A percentile compares a stretch with the other conserved stretches of the same genome.
Conservation (phyloP, 2,113 vertebrate species). For the Lethenteron reissneri region DNA sequence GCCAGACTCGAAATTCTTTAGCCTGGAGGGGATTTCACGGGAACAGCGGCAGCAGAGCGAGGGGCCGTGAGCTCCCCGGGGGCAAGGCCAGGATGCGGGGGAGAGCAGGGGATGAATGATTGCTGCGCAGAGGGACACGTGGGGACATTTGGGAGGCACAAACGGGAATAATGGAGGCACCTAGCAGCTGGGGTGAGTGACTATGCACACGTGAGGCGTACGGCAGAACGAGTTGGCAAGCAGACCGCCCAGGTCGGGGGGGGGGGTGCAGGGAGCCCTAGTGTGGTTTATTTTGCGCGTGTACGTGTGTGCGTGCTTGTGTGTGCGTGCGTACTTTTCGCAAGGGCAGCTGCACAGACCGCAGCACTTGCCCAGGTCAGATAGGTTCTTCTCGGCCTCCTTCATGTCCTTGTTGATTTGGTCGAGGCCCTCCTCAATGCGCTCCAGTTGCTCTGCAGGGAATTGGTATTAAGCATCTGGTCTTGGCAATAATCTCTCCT, state of each 20-base stretch:
- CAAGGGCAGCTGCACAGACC: conserved; percentile 25
- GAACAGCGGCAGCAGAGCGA: too few relatives aligned
- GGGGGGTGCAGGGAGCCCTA: too few relatives aligned
- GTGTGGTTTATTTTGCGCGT: background rate
- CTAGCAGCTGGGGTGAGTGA: too few relatives aligned
- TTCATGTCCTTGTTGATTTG: conserved; percentile 50
- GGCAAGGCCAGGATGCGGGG: background rate
- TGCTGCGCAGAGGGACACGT: too few relatives aligned
- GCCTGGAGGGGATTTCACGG: conserved; percentile 14
- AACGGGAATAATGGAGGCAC: too few relatives aligned
- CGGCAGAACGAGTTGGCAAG: too few relatives aligned
- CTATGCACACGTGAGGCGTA: too few relatives aligned
- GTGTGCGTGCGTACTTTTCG: background rate
- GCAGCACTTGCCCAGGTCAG: conserved; percentile 38
- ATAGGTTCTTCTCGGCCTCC: conserved; percentile 47
- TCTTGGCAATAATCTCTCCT: too few relatives aligned
- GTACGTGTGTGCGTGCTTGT: background rate
- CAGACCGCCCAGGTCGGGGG: too few relatives aligned
- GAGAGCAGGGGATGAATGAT: background rate
- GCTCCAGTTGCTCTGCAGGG: conserved; percentile 36
- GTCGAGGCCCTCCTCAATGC: conserved; percentile 36
- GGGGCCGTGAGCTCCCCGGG: too few relatives aligned
- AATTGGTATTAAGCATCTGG: background rate
- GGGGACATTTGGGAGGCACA: too few relatives aligned
- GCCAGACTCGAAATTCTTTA: conserved; percentile 32